These are phyloP conservation scores for Heliocidaris erythrogramma DNA, from an alignment of 35 echinoderm and acorn worm species.

Conservation along the genomic window DNA sequence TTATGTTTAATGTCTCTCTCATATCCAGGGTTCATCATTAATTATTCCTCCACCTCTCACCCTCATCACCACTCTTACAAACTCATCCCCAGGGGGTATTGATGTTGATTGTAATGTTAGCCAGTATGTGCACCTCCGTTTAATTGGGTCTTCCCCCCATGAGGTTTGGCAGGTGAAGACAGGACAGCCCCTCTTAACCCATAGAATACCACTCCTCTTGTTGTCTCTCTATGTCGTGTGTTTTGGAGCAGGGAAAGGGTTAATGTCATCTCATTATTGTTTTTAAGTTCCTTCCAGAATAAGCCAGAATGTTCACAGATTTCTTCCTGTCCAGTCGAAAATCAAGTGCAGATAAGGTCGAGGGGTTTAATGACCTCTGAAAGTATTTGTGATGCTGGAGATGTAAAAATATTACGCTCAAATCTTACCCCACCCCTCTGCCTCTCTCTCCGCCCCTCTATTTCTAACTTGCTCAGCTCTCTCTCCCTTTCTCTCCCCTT, in stretches of 20 bases:
- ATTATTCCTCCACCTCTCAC: neutral
- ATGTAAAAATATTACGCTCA: neutral
- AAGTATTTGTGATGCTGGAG: neutral
- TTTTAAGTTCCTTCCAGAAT: neutral
- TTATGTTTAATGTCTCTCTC: neutral
- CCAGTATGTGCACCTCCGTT: neutral
- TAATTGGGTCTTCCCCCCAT: conserved; percentile 8
- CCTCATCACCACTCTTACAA: neutral
- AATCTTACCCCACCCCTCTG: neutral
- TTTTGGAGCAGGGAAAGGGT: neutral
- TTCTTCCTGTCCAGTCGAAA: neutral
- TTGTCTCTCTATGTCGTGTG: neutral
- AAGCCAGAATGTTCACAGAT: neutral
- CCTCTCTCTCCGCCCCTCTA: neutral
- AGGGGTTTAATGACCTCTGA: neutral
- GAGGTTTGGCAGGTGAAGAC: neutral
- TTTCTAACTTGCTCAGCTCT: neutral
- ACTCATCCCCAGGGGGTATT: neutral
- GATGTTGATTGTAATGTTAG: conserved; percentile 18
- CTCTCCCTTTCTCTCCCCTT: neutral
- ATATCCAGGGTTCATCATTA: neutral
- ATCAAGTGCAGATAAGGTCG: neutral
- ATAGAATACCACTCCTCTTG: neutral
- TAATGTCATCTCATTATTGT: neutral
- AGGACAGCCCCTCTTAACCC: neutral